phyloP scores from a whole-genome alignment of 2,797 vertebrate genomes.

The Crax fasciolata region DNA sequence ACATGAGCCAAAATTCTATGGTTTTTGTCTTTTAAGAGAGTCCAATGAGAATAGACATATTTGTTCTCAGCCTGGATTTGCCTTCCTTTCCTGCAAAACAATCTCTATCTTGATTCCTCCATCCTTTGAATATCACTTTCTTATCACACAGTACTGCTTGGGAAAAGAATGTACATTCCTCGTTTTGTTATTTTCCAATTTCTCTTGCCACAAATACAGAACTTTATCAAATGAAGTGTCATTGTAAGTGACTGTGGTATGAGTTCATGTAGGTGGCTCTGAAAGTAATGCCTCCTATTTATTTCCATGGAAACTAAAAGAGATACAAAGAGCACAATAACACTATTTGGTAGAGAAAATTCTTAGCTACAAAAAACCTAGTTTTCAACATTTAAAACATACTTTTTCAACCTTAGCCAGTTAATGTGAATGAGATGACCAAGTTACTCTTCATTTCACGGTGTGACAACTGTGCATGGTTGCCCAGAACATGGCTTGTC shows the following conservation, averaged over 20 bases:
- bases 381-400: background rate
- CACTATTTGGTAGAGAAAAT: background rate
- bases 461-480: background rate
- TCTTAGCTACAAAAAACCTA: background rate
- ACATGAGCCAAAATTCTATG: background rate
- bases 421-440: background rate
- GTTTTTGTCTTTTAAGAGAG: background rate
- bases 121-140: background rate
- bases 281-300: background rate
- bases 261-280: background rate
- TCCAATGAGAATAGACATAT: background rate
- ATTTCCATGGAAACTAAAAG: background rate
- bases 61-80: background rate
- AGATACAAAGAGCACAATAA: background rate
- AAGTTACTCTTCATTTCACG: background rate
- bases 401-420: background rate
- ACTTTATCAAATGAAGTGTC: background rate
- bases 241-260: background rate
- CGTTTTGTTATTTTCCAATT: background rate
- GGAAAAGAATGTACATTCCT: background rate
- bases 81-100: background rate
- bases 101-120: background rate
- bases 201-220: background rate
- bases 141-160: background rate
- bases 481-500: background rate